Conservation (phyloP, 2,113 vertebrate species). For the Halcyon malimbica region DNA sequence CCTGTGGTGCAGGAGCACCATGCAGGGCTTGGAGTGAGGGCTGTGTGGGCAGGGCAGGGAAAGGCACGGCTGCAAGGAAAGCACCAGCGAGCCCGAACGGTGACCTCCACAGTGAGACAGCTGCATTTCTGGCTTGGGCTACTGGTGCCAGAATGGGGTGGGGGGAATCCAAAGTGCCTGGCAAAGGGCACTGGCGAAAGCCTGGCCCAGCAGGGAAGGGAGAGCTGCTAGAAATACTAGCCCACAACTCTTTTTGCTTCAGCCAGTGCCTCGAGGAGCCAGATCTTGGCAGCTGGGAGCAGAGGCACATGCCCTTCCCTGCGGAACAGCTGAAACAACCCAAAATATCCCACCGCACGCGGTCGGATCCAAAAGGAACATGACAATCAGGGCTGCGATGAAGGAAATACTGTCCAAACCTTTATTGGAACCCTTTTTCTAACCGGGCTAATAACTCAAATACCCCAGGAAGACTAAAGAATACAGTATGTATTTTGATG, state of each 20-base stretch:
- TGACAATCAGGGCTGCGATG: neutral
- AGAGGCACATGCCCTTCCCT: neutral
- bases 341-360: neutral
- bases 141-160: neutral
- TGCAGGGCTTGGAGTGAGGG: neutral
- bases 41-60: neutral
- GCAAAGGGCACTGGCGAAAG: neutral
- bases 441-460: slow-evolving; percentile 71
- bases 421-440: slow-evolving; percentile 69
- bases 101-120: neutral
- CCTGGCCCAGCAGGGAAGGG: neutral
- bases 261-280: neutral
- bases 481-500: slow-evolving; percentile 13
- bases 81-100: accelerated
- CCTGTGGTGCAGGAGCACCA: accelerated
- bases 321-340: neutral
- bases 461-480: slow-evolving; percentile 70
- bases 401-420: slow-evolving; percentile 5
- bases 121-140: neutral
- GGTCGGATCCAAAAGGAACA: neutral
- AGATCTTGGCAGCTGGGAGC: neutral
- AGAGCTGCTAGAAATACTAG: neutral
- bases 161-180: neutral
- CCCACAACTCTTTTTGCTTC: neutral
- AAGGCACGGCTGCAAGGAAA: neutral